Evolutionary conservation across 2,888 invertebrate genomes (phyloP).

Genomic region (Tinea pellionella): DNA sequence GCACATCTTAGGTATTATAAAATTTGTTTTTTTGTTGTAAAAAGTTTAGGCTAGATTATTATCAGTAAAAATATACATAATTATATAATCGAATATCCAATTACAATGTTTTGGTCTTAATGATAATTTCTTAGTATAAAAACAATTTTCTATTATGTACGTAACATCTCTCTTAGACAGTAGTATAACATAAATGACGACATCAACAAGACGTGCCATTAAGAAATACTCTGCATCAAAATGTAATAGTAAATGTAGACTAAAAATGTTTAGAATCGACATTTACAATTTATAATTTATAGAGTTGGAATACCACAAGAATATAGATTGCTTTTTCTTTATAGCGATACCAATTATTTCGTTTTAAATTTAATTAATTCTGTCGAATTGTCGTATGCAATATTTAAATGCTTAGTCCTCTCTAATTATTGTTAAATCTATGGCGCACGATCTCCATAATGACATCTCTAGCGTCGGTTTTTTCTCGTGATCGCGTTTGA

Average conservation of each 20-base stretch:
- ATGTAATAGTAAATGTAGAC: background rate
- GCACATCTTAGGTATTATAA: no score
- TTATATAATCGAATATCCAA: background rate
- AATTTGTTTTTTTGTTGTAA: no score
- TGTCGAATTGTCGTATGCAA: no score
- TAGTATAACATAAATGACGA: slow-evolving; percentile 5
- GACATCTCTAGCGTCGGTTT: slow-evolving; percentile 54
- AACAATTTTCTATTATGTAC: background rate
- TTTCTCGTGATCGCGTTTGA: slow-evolving; percentile 57
- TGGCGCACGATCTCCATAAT: slow-evolving; percentile 52
- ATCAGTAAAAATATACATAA: no score
- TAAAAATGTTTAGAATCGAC: background rate
- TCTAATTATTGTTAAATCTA: slow-evolving; percentile 29
- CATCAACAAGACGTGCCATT: slow-evolving; percentile 8
- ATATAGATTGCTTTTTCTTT: no score
- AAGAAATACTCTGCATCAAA: background rate
- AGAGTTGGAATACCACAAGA: no score
- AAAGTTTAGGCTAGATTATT: no score
- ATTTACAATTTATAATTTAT: background rate
- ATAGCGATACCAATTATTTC: no score
- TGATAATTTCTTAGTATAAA: background rate
- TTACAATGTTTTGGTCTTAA: background rate
- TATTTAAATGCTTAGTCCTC: no score
- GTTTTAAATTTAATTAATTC: no score
- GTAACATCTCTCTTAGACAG: background rate